phyloP scores from a whole-genome alignment of 2,888 invertebrate species.

The Hypomecis punctinalis region DNA sequence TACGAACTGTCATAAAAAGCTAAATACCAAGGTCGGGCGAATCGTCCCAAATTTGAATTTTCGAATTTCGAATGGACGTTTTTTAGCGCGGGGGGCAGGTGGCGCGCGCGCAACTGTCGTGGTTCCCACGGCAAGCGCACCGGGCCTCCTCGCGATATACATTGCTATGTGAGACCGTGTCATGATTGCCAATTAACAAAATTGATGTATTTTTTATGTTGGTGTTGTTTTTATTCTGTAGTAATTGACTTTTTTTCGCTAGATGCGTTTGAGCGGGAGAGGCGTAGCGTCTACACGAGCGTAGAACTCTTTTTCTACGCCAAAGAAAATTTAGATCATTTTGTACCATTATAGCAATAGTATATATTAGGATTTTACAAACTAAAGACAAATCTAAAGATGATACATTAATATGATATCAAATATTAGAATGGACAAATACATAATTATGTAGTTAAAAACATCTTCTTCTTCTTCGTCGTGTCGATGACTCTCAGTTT shows the following conservation, averaged over 20 bases:
- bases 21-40: slow-evolving; percentile 73
- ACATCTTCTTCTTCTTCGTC: no score
- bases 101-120: slow-evolving; percentile 78
- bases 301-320: not conserved
- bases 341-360: no score
- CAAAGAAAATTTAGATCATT: no score
- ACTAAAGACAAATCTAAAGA: no score
- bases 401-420: no score
- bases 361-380: no score
- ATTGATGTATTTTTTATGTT: slow-evolving; percentile 49
- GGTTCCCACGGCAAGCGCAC: slow-evolving; percentile 80
- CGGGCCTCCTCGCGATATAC: slow-evolving; percentile 61
- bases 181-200: slow-evolving; percentile 79
- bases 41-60: slow-evolving; percentile 77
- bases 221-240: slow-evolving; percentile 27
- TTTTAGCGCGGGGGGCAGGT: slow-evolving; percentile 77
- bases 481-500: no score
- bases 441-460: no score
- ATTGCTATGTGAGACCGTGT: slow-evolving; percentile 66
- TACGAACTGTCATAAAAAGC: slow-evolving; percentile 43
- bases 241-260: slow-evolving; percentile 5
- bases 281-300: slow-evolving; percentile 4
- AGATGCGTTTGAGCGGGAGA: slow-evolving; percentile 12
- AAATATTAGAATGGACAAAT: no score
- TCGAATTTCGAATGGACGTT: slow-evolving; percentile 72